Percentiles rank a stretch among this genome's conserved stretches.
phyloP scores from a whole-genome alignment of 1,140 invertebrate species.

The Habropoda laboriosa region DNA sequence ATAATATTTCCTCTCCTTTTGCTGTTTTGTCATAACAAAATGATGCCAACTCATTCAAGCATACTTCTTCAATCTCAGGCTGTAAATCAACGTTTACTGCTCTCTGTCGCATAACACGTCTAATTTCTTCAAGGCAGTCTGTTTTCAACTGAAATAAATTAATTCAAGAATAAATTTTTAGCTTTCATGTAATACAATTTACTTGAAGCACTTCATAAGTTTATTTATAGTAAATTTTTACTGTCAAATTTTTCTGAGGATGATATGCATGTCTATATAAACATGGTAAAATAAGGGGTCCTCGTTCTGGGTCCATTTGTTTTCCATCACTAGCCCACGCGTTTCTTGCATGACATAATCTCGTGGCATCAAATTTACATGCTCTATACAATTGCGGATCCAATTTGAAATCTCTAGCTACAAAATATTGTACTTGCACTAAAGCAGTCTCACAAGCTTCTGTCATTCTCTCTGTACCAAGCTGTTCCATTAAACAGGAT shows the following conservation, averaged over 20 bases:
- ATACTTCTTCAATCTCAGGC: constrained; percentile 95
- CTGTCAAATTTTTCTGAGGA: constrained; percentile 85
- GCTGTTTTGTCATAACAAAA: constrained; percentile 92
- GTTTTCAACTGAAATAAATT: constrained; percentile 81
- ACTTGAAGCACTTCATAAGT: no score
- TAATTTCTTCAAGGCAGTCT: constrained; percentile 90
- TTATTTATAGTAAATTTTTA: constrained; percentile 64
- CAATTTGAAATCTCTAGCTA: constrained; percentile 95
- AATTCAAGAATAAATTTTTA: background rate
- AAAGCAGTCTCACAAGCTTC: constrained; percentile 94
- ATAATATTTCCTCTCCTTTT: constrained; percentile 94
- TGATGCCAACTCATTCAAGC: constrained; percentile 91
- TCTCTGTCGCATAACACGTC: constrained; percentile 94
- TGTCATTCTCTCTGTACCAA: constrained; percentile 93
- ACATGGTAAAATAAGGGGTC: constrained; percentile 94
- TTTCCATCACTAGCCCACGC: constrained; percentile 89
- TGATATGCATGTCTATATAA: constrained; percentile 94
- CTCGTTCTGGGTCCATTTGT: constrained; percentile 87
- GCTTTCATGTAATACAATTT: background rate
- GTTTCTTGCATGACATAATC: constrained; percentile 90
- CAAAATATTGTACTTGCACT: constrained; percentile 98
- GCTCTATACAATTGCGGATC: constrained; percentile 94
- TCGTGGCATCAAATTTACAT: constrained; percentile 93
- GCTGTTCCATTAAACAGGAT: constrained; percentile 95
- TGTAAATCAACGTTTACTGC: constrained; percentile 95